These are phyloP conservation scores for Thalassaphorura encarpata DNA, from an alignment of 1,140 invertebrate genomes.

Conservation along the genomic window DNA sequence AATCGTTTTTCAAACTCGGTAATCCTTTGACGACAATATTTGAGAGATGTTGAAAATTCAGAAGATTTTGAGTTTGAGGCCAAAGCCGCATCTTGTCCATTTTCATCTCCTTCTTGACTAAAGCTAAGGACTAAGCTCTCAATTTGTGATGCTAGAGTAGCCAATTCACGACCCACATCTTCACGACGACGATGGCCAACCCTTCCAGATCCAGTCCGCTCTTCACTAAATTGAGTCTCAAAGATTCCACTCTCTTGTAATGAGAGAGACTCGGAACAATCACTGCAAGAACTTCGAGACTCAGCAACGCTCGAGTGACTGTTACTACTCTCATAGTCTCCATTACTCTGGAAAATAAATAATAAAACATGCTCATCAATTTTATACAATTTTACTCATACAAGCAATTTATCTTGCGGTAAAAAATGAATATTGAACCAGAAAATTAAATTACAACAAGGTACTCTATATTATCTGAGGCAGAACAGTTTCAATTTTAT, in stretches of 20 bases:
- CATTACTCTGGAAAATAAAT: conserved; percentile 11
- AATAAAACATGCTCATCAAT: neutral
- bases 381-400: neutral
- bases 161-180: conserved; percentile 37
- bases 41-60: conserved; percentile 11
- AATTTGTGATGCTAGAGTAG: conserved; percentile 46
- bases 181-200: too few species aligned
- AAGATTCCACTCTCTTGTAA: conserved; percentile 57
- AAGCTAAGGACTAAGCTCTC: conserved; percentile 38
- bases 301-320: conserved; percentile 27
- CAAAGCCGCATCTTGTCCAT: neutral
- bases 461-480: too few species aligned
- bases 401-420: neutral
- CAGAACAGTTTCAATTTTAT: too few species aligned
- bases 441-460: too few species aligned
- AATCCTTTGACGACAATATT: conserved; percentile 26
- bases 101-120: neutral
- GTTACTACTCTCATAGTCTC: conserved; percentile 22
- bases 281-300: conserved; percentile 30
- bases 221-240: conserved; percentile 37
- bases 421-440: neutral
- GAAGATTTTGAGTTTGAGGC: neutral
- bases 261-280: conserved; percentile 29
- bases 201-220: too few species aligned
- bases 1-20: conserved; percentile 29